These are phyloP conservation scores for Electrona antarctica DNA, from an alignment of 2,113 vertebrate species.

Conservation along the genomic window DNA sequence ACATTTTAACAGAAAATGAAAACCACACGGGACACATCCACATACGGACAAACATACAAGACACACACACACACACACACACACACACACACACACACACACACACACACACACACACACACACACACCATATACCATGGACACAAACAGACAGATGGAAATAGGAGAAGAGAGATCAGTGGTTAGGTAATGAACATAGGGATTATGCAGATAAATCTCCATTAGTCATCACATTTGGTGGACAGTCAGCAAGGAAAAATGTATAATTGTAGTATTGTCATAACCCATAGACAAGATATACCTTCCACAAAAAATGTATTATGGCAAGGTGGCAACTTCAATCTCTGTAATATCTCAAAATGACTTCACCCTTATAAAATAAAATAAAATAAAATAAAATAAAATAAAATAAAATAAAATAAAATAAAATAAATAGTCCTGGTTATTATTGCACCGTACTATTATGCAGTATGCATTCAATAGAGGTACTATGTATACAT, in stretches of 20 bases:
- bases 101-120: conserved; percentile 5
- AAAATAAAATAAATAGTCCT: too few species aligned
- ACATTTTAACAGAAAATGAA: not conserved
- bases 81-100: conserved; percentile 5
- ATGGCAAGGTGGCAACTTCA: not conserved
- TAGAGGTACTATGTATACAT: too few species aligned
- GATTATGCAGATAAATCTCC: conserved; percentile 62
- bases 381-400: too few species aligned
- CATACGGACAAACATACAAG: not conserved
- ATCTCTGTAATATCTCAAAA: not conserved
- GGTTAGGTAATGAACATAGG: conserved; percentile 61
- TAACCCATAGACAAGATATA: conserved; percentile 56
- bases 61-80: not conserved
- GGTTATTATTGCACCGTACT: too few species aligned
- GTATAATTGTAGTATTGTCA: conserved; percentile 51
- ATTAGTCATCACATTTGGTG: conserved; percentile 56
- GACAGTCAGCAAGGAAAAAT: conserved; percentile 12
- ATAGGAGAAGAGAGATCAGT: conserved; percentile 23
- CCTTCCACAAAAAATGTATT: conserved; percentile 15
- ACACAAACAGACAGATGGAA: not conserved
- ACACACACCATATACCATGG: not conserved
- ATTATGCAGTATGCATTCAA: too few species aligned
- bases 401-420: too few species aligned
- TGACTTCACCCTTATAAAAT: too few species aligned
- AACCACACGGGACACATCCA: not conserved